Evolutionary conservation across 2,888 invertebrate genomes (phyloP).

Genomic region (Teleiodes luculella): DNA sequence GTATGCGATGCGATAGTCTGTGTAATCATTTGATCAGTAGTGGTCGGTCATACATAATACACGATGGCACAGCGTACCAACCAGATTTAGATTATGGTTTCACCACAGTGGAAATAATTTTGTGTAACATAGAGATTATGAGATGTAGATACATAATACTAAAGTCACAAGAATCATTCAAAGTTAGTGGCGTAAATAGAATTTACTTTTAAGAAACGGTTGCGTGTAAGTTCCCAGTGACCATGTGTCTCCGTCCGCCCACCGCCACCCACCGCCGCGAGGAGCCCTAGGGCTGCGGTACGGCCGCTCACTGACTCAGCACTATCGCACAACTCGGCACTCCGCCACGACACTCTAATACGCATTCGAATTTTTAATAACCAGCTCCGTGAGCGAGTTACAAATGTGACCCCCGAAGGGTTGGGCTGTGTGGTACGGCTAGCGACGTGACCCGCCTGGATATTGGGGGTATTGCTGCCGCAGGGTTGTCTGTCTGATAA

Average conservation of each 20-base stretch:
- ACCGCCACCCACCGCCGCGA: background rate
- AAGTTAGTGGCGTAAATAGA: background rate
- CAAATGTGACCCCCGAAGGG: background rate
- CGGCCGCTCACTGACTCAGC: background rate
- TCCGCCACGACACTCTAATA: background rate
- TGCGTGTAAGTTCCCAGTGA: background rate
- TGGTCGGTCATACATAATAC: no score
- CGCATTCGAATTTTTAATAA: slow-evolving; percentile 4
- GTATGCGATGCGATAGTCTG: no score
- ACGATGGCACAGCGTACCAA: no score
- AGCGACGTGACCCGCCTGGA: background rate
- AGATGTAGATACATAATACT: no score
- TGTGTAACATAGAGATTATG: no score
- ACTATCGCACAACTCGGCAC: background rate
- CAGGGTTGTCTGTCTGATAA: no score
- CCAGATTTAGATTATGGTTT: no score
- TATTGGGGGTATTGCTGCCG: no score
- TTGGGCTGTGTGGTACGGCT: background rate
- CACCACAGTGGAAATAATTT: no score
- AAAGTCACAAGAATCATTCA: no score
- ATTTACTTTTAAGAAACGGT: background rate
- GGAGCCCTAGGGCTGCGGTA: no score
- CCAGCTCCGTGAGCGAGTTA: background rate
- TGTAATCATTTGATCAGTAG: no score
- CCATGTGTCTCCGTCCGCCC: background rate